Evolutionary conservation across 2,113 vertebrate species (phyloP).

Genomic region (Mesocricetus auratus): DNA sequence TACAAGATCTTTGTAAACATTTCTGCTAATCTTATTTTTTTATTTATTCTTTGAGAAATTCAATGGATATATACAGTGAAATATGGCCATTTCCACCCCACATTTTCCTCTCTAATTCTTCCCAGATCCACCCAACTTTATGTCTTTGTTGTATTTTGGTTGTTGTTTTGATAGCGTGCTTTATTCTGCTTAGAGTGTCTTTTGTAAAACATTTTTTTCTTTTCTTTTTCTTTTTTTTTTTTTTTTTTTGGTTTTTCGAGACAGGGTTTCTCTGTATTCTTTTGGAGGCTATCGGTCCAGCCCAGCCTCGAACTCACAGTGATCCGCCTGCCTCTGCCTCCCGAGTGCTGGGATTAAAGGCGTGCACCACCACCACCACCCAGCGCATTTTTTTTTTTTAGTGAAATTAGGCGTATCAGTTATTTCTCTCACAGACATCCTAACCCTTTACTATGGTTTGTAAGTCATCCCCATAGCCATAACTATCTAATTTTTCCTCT

Average conservation of each 20-base stretch:
- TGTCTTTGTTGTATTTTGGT: not conserved
- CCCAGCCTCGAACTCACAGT: no score
- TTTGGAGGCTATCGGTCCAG: no score
- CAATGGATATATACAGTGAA: not conserved
- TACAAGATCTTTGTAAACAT: not conserved
- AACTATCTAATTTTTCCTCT: not conserved
- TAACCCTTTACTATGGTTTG: not conserved
- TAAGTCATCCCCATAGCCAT: not conserved
- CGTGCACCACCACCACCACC: no score
- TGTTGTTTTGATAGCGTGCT: not conserved
- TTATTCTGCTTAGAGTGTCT: not conserved
- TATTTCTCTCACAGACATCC: not conserved
- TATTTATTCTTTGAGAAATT: not conserved
- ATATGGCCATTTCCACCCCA: not conserved
- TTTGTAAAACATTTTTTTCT: not conserved
- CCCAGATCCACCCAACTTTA: not conserved
- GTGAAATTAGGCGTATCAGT: no score
- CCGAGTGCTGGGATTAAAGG: no score
- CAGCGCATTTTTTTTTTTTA: not conserved
- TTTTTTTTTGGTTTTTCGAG: no score
- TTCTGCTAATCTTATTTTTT: not conserved
- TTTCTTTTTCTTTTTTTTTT: not conserved
- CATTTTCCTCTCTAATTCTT: not conserved
- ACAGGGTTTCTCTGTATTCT: no score
- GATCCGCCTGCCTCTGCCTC: no score